These are phyloP conservation scores for Calidris pugnax DNA, from an alignment of 2,113 vertebrate species.

Conservation along the genomic window DNA sequence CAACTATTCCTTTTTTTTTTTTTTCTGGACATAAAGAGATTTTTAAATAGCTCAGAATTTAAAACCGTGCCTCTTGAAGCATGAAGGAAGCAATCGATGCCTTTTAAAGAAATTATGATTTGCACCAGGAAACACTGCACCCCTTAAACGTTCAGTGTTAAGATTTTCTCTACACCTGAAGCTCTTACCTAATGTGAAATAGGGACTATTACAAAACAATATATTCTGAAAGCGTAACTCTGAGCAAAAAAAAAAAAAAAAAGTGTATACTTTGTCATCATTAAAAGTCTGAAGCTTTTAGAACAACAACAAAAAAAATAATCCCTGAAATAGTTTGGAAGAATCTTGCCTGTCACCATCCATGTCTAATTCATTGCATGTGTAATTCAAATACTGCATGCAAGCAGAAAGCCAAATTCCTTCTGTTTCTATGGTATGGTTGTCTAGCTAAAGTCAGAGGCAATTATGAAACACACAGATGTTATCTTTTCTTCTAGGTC, in stretches of 20 bases:
- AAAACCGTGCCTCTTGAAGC: neutral
- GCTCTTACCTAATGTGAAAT: neutral
- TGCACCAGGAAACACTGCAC: neutral
- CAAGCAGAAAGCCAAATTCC: neutral
- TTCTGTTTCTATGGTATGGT: neutral
- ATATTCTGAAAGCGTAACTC: neutral
- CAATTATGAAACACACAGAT: neutral
- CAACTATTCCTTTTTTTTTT: neutral
- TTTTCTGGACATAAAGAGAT: neutral
- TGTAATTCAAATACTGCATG: neutral
- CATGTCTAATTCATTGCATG: neutral
- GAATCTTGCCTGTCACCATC: neutral
- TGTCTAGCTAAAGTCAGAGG: neutral
- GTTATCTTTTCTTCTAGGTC: neutral
- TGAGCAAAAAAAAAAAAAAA: neutral
- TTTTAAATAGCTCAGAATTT: constrained; percentile 38
- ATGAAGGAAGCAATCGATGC: neutral
- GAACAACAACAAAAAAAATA: neutral
- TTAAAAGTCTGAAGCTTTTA: neutral
- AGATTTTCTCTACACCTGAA: neutral
- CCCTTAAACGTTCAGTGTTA: neutral
- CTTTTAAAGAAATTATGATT: neutral
- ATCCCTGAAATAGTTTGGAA: neutral
- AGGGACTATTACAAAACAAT: neutral
- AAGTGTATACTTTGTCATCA: neutral